phyloP scores from a whole-genome alignment of 2,113 vertebrate genomes.

The Apistogramma diplotaenia region DNA sequence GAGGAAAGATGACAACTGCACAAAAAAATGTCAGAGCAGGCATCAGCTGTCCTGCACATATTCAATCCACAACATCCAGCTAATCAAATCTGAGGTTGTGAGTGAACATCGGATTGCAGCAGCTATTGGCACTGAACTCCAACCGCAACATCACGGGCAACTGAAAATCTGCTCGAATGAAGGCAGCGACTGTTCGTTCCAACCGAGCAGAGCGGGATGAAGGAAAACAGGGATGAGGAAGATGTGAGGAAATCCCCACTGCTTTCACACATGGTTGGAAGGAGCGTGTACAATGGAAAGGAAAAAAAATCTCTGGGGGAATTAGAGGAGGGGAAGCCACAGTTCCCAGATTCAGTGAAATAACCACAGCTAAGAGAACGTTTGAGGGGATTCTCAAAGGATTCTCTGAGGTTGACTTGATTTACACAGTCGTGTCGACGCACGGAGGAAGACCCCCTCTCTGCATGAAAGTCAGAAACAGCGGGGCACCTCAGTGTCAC shows the following conservation, averaged over 20 bases:
- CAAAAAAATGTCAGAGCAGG: neutral
- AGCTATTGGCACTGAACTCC: neutral
- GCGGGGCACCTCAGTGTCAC: neutral
- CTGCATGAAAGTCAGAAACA: conserved; percentile 16
- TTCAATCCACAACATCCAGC: neutral
- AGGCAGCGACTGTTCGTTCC: neutral
- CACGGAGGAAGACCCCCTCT: conserved; percentile 14
- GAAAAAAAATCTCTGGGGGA: neutral
- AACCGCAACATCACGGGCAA: conserved; percentile 9
- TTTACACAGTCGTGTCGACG: conserved; percentile 7
- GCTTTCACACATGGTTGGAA: conserved; percentile 17
- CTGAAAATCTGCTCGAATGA: conserved; percentile 1
- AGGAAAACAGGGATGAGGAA: neutral
- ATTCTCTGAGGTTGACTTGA: conserved; percentile 32
- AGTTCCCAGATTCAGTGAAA: conserved; percentile 3
- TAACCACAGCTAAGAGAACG: conserved; percentile 36
- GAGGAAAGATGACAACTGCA: neutral
- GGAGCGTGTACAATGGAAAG: neutral
- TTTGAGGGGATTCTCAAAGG: neutral
- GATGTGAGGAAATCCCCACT: conserved; percentile 36
- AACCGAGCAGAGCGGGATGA: neutral
- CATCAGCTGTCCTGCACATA: neutral
- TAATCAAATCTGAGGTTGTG: neutral
- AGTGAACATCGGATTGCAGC: conserved; percentile 2
- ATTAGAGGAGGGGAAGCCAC: conserved; percentile 9